A percentile compares a stretch with the other conserved stretches of the same genome.
phyloP scores from a whole-genome alignment of 2,797 vertebrate genomes.

The Pelobates cultripes region DNA sequence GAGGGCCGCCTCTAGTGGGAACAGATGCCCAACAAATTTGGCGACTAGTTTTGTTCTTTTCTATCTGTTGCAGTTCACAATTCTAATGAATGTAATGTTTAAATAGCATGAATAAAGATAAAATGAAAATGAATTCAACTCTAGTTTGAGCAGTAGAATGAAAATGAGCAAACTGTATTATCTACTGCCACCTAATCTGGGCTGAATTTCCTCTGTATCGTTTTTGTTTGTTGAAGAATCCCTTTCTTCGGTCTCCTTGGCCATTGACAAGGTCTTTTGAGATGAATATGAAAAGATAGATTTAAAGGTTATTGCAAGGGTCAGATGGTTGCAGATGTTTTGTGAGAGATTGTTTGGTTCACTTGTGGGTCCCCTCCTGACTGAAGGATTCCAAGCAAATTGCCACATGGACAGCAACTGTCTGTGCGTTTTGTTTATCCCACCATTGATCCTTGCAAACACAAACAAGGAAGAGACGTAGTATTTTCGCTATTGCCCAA shows the following conservation, averaged over 20 bases:
- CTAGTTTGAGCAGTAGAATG: slow-evolving; percentile 80
- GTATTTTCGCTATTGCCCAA: slow-evolving; percentile 2
- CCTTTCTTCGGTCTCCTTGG: slow-evolving; percentile 94
- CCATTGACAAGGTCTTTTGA: slow-evolving; percentile 98
- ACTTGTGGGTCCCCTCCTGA: slow-evolving; percentile 77
- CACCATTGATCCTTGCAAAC: slow-evolving; percentile 75
- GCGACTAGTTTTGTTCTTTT: slow-evolving; percentile 83
- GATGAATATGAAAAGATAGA: slow-evolving; percentile 99
- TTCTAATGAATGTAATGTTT: slow-evolving; percentile 87
- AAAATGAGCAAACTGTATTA: slow-evolving; percentile 81
- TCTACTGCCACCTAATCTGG: slow-evolving; percentile 88
- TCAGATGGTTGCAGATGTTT: slow-evolving; percentile 90
- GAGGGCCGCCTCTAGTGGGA: slow-evolving; percentile 79
- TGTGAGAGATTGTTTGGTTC: slow-evolving; percentile 81
- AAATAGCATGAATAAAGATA: slow-evolving; percentile 89
- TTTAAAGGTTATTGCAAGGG: slow-evolving; percentile 99
- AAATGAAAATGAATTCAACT: slow-evolving; percentile 86
- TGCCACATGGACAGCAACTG: slow-evolving; percentile 75
- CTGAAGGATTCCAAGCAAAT: slow-evolving; percentile 79
- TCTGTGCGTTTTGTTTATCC: slow-evolving; percentile 73
- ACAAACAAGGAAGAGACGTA: slow-evolving; percentile 67
- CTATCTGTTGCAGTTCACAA: slow-evolving; percentile 82
- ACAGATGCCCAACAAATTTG: slow-evolving; percentile 84
- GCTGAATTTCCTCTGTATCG: slow-evolving; percentile 87
- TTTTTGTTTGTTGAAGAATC: slow-evolving; percentile 94